Percentiles rank a stretch among this genome's conserved stretches.
phyloP scores from a whole-genome alignment of 2,113 vertebrate genomes.

The Puffinus mauretanicus region DNA sequence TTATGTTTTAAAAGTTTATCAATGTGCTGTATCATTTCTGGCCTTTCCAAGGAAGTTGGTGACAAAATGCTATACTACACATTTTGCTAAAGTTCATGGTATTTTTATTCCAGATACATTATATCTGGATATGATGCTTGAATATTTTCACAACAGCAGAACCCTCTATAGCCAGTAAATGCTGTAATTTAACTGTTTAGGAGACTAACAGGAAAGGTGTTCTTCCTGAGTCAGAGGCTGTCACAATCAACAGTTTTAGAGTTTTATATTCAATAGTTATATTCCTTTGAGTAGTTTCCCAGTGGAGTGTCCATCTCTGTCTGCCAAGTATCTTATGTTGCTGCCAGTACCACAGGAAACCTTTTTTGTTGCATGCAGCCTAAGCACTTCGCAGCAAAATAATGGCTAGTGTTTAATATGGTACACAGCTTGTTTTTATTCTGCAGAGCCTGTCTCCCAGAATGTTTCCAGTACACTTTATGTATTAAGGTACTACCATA shows the following conservation, averaged over 20 bases:
- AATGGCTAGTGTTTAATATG: background rate
- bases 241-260: background rate
- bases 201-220: background rate
- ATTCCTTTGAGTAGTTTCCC: background rate
- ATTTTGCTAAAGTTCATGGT: background rate
- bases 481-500: background rate
- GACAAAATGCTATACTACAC: background rate
- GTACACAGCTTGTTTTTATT: background rate
- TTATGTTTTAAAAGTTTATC: background rate
- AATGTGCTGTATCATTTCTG: background rate
- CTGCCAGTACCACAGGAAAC: background rate
- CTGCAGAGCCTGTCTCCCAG: background rate
- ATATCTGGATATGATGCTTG: background rate
- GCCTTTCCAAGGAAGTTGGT: background rate
- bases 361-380: background rate
- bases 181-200: background rate
- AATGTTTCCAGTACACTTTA: background rate
- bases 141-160: background rate
- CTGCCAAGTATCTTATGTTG: background rate
- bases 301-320: background rate
- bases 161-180: background rate
- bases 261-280: background rate
- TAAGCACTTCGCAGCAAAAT: background rate
- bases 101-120: background rate
- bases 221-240: background rate